These are phyloP conservation scores for Armadillidium nasatum DNA, from an alignment of 1,140 invertebrate species.

Conservation along the genomic window DNA sequence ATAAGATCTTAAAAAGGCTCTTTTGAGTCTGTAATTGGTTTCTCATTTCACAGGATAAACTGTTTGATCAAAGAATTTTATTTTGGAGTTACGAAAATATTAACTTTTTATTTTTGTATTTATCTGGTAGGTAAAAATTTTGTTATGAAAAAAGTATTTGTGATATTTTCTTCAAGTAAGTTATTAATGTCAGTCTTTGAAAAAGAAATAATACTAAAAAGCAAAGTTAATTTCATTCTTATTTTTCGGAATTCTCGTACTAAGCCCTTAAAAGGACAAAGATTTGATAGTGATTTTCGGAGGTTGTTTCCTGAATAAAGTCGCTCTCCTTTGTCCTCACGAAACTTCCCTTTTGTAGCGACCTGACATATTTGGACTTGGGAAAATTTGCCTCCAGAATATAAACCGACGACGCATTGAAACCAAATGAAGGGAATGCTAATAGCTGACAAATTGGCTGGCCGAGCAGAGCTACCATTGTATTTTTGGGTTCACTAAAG, in stretches of 20 bases:
- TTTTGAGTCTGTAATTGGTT: no score
- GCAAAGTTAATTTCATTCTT: not conserved
- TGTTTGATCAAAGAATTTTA: no score
- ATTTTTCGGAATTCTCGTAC: not conserved
- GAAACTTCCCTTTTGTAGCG: conserved; percentile 38
- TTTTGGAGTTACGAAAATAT: no score
- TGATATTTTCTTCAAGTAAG: no score
- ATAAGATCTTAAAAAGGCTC: not conserved
- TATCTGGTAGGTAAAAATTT: no score
- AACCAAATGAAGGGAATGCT: conserved; percentile 43
- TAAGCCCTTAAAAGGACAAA: conserved; percentile 32
- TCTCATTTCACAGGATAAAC: no score
- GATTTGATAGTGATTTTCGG: conserved; percentile 22
- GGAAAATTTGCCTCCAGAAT: conserved; percentile 39
- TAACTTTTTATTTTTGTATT: no score
- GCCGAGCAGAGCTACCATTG: conserved; percentile 22
- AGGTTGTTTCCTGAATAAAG: conserved; percentile 37
- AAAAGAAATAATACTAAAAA: no score
- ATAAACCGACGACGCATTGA: conserved; percentile 30
- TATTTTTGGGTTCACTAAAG: not conserved
- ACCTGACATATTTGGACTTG: conserved; percentile 42
- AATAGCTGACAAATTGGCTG: conserved; percentile 43
- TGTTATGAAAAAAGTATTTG: no score
- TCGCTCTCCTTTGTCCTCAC: conserved; percentile 33
- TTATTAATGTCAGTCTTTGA: no score